phyloP scores from a whole-genome alignment of 2,888 invertebrate species.

The Nomada flava region DNA sequence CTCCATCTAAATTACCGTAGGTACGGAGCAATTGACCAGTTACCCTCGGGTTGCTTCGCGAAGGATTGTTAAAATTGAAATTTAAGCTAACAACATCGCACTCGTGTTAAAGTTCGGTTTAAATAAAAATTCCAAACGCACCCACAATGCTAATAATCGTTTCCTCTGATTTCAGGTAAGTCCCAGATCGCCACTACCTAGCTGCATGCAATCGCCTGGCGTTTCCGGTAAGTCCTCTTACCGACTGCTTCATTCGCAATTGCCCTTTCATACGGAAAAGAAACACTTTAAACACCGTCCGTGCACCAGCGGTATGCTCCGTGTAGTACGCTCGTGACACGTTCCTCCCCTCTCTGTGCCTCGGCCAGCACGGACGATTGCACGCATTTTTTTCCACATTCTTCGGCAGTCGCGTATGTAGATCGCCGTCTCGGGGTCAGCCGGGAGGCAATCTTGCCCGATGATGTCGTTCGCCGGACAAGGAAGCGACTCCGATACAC shows the following conservation, averaged over 20 bases:
- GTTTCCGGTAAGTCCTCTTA: constrained; percentile 55
- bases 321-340: constrained; percentile 33
- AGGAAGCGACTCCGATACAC: constrained; percentile 62
- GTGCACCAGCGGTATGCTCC: constrained; percentile 2
- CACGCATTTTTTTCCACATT: constrained; percentile 33
- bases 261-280: background rate
- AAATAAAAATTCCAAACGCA: background rate
- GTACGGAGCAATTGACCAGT: too few species aligned
- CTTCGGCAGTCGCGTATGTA: constrained; percentile 39
- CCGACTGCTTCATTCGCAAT: constrained; percentile 23
- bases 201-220: constrained; percentile 8
- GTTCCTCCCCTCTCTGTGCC: constrained; percentile 22
- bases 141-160: background rate
- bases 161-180: constrained; percentile 60
- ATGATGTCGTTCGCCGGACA: constrained; percentile 57
- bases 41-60: too few species aligned
- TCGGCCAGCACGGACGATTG: background rate
- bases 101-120: too few species aligned
- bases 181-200: constrained; percentile 18
- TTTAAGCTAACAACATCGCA: too few species aligned
- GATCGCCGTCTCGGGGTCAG: constrained; percentile 37
- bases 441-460: background rate
- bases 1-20: too few species aligned
- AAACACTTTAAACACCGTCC: too few species aligned
- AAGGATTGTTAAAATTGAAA: too few species aligned